Base-by-base conservation (phyloP, 1,140 invertebrate genomes). In the Temnothorax curvispinosus region DNA sequence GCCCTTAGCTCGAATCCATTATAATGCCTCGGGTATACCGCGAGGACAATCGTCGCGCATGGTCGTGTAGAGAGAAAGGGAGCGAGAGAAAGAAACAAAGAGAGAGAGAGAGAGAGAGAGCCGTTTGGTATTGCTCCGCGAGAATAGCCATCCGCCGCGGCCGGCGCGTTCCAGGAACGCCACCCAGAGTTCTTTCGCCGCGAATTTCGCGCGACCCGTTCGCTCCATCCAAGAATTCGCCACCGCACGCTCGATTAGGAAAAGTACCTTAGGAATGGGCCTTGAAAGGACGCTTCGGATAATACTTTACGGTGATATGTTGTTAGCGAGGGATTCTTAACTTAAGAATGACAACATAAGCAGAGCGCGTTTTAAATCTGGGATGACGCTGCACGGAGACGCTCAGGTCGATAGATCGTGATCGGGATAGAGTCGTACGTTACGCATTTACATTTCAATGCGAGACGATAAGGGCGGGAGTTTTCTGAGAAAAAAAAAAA, bases 1-100 rank as follows among this genome's bases (percentile, higher is more conserved):
- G 94, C 93, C 92, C 93, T 95, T 95, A 94, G 94, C 93, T 95
- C 93, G 94, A 95, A 95, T 95, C 94, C 94, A 95, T 95, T 95
- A 95, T 94, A 94, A 94, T 94, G 92, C 91, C 89, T 47, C 27
- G 88, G 87, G 89, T 85, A 85, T 58, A 82, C 85, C 82, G 81
- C 75, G 87, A 86, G 89, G 80, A 88, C 86, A 90, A 90, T 90
- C 87, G 86, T 90, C 86, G 89, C 80, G 69, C 80, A 64, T 86
- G 89, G 87, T 87, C 41, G 21, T 69, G 41, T 69, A 50, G 2
- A 47, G 41, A 15, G 41, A 67, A 18, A 47, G n/a, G 41, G 11
- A 47, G 65, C 21, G 2, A 47, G 41, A 15, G 13, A 7, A 1
- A 41, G 15, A 38, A 5, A n/a, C 21, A 21, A 21, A 21, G 21